These are phyloP conservation scores for Gymnothorax javanicus DNA, from an alignment of 2,797 vertebrate genomes.

Conservation along the genomic window DNA sequence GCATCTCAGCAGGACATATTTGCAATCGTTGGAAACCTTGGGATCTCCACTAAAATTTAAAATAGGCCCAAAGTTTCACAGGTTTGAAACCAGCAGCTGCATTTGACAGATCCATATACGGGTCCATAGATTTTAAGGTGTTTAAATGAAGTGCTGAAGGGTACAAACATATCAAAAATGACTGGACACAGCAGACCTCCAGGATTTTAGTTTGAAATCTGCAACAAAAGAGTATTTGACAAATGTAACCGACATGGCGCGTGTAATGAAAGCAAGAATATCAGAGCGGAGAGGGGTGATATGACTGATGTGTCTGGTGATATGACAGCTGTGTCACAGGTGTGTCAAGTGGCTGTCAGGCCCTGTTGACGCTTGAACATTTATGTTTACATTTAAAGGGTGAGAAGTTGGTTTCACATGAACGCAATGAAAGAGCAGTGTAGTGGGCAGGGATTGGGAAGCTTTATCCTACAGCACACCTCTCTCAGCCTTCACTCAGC, in stretches of 20 bases:
- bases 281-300: neutral
- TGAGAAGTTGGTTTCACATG: neutral
- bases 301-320: neutral
- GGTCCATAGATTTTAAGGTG: too few relatives aligned
- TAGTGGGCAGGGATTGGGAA: too few relatives aligned
- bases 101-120: too few relatives aligned
- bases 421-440: neutral
- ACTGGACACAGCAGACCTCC: neutral
- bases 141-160: neutral
- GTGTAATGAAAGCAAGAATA: neutral
- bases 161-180: neutral
- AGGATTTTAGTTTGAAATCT: neutral
- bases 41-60: too few relatives aligned
- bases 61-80: too few relatives aligned
- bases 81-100: too few relatives aligned
- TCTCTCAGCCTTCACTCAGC: neutral
- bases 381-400: neutral
- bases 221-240: neutral
- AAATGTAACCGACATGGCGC: neutral
- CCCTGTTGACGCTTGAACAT: neutral
- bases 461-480: neutral
- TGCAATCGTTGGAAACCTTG: too few relatives aligned
- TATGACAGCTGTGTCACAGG: neutral
- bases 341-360: neutral
- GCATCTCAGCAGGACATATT: too few relatives aligned